Conservation (phyloP, 2,797 vertebrate genomes). For the Peromyscus nudipes region DNA sequence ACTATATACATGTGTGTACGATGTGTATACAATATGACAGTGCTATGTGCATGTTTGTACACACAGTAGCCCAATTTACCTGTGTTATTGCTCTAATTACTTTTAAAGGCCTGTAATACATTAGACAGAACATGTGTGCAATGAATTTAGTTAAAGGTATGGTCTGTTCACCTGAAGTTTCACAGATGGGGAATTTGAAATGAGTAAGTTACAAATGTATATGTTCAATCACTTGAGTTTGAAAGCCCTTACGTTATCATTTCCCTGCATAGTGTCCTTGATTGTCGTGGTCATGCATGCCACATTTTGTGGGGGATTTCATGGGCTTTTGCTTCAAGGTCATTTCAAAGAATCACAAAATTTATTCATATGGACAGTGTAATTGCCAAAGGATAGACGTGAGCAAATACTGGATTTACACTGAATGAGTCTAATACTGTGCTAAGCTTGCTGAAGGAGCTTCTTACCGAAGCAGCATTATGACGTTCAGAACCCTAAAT, state of each 20-base stretch:
- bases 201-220: neutral
- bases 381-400: neutral
- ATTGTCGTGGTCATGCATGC: neutral
- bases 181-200: neutral
- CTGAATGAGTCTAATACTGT: neutral
- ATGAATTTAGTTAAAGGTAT: slow-evolving; percentile 49
- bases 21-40: slow-evolving; percentile 76
- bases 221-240: neutral
- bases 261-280: slow-evolving; percentile 55
- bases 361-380: neutral
- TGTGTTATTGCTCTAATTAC: slow-evolving; percentile 74
- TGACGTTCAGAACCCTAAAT: neutral
- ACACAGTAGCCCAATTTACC: neutral
- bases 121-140: neutral
- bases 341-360: neutral
- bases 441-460: neutral
- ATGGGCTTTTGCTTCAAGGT: neutral
- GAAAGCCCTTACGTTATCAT: neutral
- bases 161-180: slow-evolving; percentile 29
- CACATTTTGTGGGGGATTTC: neutral
- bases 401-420: slow-evolving; percentile 2
- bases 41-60: neutral
- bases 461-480: neutral
- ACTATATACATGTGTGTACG: slow-evolving; percentile 77
- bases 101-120: neutral